These are phyloP conservation scores for Neomorphus geoffroyi DNA, from an alignment of 2,797 vertebrate species.

Conservation along the genomic window DNA sequence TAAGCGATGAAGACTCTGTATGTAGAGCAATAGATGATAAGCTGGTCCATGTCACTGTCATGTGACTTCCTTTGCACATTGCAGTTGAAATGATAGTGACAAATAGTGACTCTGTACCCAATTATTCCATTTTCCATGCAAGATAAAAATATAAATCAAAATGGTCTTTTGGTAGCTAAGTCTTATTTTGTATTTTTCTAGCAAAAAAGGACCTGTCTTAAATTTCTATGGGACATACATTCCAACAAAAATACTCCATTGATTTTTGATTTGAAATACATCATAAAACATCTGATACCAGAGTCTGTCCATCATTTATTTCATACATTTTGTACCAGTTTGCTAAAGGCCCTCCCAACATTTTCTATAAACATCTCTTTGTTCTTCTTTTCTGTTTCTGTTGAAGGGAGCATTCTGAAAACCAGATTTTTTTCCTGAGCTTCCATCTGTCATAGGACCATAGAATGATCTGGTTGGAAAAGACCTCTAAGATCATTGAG, in stretches of 20 bases:
- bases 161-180: not conserved
- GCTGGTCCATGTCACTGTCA: not conserved
- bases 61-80: not conserved
- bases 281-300: not conserved
- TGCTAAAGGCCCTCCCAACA: not conserved
- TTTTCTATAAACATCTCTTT: not conserved
- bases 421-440: not conserved
- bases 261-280: constrained; percentile 13
- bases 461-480: too few relatives aligned
- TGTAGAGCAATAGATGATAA: not conserved
- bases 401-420: not conserved
- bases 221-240: not conserved
- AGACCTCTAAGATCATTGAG: too few relatives aligned
- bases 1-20: not conserved
- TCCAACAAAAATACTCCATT: not conserved
- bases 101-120: not conserved
- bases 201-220: not conserved
- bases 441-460: too few relatives aligned
- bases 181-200: not conserved
- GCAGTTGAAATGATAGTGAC: not conserved
- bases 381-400: not conserved
- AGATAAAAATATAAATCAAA: not conserved
- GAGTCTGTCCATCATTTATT: not conserved
- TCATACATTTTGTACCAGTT: not conserved
- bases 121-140: not conserved